A percentile compares a stretch with the other conserved stretches of the same genome.
phyloP scores from a whole-genome alignment of 2,113 vertebrate species.

The Cygnus atratus region DNA sequence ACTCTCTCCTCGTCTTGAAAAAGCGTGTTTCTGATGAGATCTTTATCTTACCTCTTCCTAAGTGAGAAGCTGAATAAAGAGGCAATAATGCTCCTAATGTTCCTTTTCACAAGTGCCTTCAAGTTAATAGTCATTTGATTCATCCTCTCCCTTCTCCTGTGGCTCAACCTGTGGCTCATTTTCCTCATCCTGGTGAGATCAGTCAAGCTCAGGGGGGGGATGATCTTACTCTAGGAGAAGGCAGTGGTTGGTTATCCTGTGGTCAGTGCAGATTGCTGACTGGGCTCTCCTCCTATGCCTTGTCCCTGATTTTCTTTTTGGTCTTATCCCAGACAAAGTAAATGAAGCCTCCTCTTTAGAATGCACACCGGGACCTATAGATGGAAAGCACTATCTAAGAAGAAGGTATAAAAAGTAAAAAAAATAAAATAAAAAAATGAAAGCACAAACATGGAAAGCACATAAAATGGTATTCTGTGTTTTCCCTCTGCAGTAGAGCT shows the following conservation, averaged over 20 bases:
- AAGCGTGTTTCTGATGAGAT: neutral
- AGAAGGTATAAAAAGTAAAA: neutral
- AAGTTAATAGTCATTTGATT: neutral
- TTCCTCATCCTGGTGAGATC: neutral
- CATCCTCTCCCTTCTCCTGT: neutral
- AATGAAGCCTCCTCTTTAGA: neutral
- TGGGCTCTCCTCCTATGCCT: neutral
- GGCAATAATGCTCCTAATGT: neutral
- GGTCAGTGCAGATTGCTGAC: neutral
- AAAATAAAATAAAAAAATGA: neutral
- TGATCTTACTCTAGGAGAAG: neutral
- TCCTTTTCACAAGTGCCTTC: neutral
- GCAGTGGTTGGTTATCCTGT: neutral
- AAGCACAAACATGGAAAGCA: neutral
- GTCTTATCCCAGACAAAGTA: neutral
- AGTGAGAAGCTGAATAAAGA: neutral
- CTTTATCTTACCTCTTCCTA: neutral
- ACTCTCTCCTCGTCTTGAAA: neutral
- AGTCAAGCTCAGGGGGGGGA: neutral
- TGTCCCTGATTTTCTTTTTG: neutral
- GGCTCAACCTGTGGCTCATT: neutral
- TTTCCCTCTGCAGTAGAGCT: neutral
- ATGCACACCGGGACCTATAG: neutral
- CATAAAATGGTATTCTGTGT: neutral
- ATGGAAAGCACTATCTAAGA: neutral